Conservation (phyloP, 2,888 invertebrate species). For the Philaethria dido region DNA sequence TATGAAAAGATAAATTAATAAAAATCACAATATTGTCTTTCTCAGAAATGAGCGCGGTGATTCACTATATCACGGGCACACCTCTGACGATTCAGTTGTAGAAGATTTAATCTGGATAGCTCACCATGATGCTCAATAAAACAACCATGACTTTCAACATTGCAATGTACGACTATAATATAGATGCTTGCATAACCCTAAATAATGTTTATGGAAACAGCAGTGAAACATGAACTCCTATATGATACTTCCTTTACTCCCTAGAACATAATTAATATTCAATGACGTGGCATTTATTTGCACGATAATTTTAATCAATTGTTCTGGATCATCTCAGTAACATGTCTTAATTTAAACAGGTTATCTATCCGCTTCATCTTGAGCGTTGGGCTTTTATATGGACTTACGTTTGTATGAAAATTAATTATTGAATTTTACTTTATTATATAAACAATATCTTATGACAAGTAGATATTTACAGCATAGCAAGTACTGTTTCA, state of each 20-base stretch:
- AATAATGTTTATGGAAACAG: slow-evolving; percentile 66
- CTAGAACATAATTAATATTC: slow-evolving; percentile 73
- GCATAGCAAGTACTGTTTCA: background rate
- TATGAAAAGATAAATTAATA: slow-evolving; percentile 64
- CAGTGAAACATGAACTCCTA: slow-evolving; percentile 51
- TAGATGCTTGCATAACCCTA: slow-evolving; percentile 59
- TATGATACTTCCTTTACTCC: slow-evolving; percentile 55
- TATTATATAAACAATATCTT: background rate
- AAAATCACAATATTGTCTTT: slow-evolving; percentile 64
- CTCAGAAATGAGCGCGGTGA: slow-evolving; percentile 65
- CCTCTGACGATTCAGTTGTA: slow-evolving; percentile 71
- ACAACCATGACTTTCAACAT: slow-evolving; percentile 67
- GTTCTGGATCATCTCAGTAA: slow-evolving; percentile 23
- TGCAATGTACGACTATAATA: slow-evolving; percentile 56
- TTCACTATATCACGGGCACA: slow-evolving; percentile 72
- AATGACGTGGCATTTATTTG: slow-evolving; percentile 68
- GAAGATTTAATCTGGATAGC: slow-evolving; percentile 69
- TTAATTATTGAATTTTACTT: slow-evolving; percentile 1
- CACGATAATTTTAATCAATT: slow-evolving; percentile 58
- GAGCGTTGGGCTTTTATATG: background rate
- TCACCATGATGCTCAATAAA: slow-evolving; percentile 65
- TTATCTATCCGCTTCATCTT: slow-evolving; percentile 34
- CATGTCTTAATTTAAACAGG: slow-evolving; percentile 17
- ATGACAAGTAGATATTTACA: background rate
- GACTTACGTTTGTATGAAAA: background rate